Evolutionary conservation across 92 coral and sea anemone species (phyloP).

Genomic region (Actinernus sp.): DNA sequence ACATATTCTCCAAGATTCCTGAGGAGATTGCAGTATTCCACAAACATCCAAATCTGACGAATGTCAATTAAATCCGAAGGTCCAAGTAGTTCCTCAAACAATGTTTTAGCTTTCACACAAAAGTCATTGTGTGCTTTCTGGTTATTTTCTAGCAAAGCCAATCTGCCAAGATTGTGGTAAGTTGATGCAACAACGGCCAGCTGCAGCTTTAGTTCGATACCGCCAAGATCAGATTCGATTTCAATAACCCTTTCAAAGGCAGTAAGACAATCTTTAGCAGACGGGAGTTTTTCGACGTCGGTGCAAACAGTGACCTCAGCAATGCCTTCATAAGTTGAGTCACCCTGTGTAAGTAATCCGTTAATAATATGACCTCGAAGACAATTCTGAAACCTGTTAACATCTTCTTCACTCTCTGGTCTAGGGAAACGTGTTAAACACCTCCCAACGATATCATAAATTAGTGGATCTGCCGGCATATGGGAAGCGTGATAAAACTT

Average conservation of each 20-base stretch:
- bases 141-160: constrained; percentile 27
- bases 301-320: constrained; percentile 14
- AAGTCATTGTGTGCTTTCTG: constrained; percentile 18
- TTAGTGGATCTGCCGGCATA: too few relatives aligned
- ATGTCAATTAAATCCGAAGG: too few relatives aligned
- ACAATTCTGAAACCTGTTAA: constrained; percentile 17
- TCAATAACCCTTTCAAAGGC: constrained; percentile 24
- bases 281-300: constrained; percentile 34
- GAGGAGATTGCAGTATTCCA: too few relatives aligned
- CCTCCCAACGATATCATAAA: too few relatives aligned
- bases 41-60: too few relatives aligned
- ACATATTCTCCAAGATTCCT: too few relatives aligned
- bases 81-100: too few relatives aligned
- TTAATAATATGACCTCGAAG: constrained; percentile 36
- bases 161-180: constrained; percentile 16
- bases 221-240: constrained; percentile 39
- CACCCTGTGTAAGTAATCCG: constrained; percentile 31
- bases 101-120: constrained; percentile 22
- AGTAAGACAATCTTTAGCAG: constrained; percentile 19
- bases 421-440: too few relatives aligned
- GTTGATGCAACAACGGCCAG: constrained; percentile 28
- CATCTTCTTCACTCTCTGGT: constrained; percentile 10
- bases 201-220: constrained; percentile 35
- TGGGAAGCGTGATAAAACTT: too few relatives aligned
- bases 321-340: constrained; percentile 29